Evolutionary conservation across 2,113 vertebrate genomes (phyloP).

Genomic region (Rattus rattus): DNA sequence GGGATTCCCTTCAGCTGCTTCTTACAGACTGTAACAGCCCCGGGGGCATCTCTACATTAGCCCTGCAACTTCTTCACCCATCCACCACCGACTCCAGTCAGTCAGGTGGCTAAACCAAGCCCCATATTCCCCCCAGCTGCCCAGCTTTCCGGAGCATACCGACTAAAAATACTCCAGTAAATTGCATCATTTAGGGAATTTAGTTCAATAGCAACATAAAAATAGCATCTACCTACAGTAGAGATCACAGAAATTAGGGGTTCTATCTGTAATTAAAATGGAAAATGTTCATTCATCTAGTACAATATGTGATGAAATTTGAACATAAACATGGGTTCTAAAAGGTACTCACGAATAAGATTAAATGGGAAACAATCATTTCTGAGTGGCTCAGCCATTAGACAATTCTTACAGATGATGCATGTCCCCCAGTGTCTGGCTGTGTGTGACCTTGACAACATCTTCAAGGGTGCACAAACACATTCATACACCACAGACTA

Average conservation of each 20-base stretch:
- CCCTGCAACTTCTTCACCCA: not conserved
- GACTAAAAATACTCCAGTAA: not conserved
- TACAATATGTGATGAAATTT: not conserved
- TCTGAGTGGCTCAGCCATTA: not conserved
- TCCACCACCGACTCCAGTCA: too few species aligned
- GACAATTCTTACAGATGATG: not conserved
- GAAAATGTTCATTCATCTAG: not conserved
- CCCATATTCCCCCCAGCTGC: accelerated
- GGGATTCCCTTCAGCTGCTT: not conserved
- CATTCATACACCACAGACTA: not conserved
- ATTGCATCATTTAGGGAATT: not conserved
- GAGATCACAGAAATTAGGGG: not conserved
- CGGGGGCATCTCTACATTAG: not conserved
- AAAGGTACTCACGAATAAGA: not conserved
- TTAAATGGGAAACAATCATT: not conserved
- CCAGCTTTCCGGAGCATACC: not conserved
- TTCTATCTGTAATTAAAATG: not conserved
- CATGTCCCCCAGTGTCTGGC: accelerated
- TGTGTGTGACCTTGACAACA: not conserved
- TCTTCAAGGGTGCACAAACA: accelerated
- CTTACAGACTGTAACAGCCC: not conserved
- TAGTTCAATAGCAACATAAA: not conserved
- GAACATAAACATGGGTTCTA: not conserved
- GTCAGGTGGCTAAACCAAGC: not conserved
- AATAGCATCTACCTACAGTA: not conserved